Percentiles rank a stretch among this genome's conserved stretches.
These are phyloP conservation scores for Steinernema feltiae DNA, from an alignment of 1,140 invertebrate genomes.

Conservation along the genomic window DNA sequence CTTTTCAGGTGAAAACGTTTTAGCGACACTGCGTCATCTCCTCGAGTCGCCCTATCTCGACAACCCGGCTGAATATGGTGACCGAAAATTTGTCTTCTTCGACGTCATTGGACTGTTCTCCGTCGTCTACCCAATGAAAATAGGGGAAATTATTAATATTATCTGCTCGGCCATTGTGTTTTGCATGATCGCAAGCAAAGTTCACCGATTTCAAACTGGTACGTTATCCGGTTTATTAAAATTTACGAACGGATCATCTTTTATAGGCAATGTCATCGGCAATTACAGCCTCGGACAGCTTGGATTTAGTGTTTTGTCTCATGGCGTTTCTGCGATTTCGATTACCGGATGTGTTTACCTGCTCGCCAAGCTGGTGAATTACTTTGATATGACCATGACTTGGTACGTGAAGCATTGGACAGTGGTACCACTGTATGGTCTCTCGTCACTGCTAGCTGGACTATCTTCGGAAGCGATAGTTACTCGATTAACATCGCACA, in stretches of 20 bases:
- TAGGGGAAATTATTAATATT: constrained; percentile 23
- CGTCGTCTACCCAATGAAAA: constrained; percentile 38
- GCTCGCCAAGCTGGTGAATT: neutral
- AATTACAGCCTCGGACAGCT: constrained; percentile 5
- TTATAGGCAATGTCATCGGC: neutral
- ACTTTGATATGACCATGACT: neutral
- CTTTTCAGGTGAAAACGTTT: constrained; percentile 59
- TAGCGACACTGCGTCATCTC: constrained; percentile 26
- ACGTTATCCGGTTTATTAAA: neutral
- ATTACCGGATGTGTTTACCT: constrained; percentile 19
- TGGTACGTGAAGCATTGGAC: constrained; percentile 29
- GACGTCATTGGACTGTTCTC: constrained; percentile 59
- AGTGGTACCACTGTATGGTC: constrained; percentile 27
- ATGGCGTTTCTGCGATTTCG: constrained; percentile 2
- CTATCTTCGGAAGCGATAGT: constrained; percentile 19
- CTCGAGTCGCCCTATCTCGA: constrained; percentile 27
- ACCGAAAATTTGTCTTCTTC: constrained; percentile 45
- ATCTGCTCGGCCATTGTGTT: constrained; percentile 11
- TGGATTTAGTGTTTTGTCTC: neutral
- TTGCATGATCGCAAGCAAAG: neutral
- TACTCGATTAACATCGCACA: neutral
- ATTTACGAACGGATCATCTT: neutral
- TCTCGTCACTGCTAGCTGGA: constrained; percentile 24
- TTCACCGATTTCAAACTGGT: neutral
- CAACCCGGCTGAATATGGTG: constrained; percentile 30